Conservation (phyloP, 37 sponge, comb jelly and placozoan species). For the Bolinopsis microptera region DNA sequence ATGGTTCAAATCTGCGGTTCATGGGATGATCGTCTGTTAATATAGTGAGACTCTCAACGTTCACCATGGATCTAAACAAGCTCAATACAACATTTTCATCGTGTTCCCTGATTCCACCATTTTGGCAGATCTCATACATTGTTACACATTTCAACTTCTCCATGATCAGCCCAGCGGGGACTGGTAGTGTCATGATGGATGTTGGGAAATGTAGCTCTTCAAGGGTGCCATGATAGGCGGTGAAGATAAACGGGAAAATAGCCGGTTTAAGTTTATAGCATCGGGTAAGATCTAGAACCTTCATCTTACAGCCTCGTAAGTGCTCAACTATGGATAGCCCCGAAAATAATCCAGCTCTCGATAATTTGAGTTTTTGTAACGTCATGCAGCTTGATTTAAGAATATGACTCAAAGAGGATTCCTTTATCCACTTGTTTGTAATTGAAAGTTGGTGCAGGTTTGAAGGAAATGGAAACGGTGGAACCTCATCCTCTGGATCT, state of each 20-base stretch:
- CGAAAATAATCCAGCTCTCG: not conserved
- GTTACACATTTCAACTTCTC: not conserved
- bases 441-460: not conserved
- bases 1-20: not conserved
- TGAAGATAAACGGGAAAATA: not conserved
- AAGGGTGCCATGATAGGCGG: not conserved
- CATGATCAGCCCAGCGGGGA: slow-evolving; percentile 1
- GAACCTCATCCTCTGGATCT: too few species aligned
- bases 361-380: not conserved
- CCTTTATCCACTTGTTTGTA: not conserved
- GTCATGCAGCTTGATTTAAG: not conserved
- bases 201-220: not conserved
- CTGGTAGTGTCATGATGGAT: not conserved
- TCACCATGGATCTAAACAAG: not conserved
- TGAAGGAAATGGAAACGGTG: not conserved
- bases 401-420: not conserved
- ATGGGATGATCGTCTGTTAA: not conserved
- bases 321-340: not conserved
- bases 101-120: not conserved
- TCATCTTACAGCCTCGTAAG: not conserved
- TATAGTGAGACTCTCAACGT: not conserved
- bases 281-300: not conserved
- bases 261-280: not conserved
- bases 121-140: not conserved
- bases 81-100: not conserved